Evolutionary conservation across 1,140 invertebrate genomes (phyloP).

Genomic region (Acromyrmex echinatior): DNA sequence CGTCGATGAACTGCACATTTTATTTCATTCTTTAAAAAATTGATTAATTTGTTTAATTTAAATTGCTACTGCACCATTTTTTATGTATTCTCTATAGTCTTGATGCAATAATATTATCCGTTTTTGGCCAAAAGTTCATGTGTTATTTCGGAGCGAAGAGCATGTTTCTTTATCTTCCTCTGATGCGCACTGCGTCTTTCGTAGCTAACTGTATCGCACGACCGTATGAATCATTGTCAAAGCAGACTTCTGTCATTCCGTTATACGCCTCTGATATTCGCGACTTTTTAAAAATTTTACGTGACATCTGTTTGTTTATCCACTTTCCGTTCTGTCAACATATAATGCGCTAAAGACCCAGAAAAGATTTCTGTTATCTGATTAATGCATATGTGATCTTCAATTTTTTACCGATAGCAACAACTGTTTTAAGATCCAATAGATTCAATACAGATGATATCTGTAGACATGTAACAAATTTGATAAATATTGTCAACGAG

Average conservation of each 20-base stretch:
- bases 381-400: slow-evolving; percentile 22
- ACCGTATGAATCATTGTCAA: slow-evolving; percentile 68
- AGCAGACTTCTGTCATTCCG: slow-evolving; percentile 54
- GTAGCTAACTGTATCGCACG: slow-evolving; percentile 61
- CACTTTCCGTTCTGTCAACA: slow-evolving; percentile 12
- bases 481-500: not conserved
- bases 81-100: not conserved
- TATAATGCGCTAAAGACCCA: not conserved
- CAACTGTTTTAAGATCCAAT: not conserved
- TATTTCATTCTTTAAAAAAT: not conserved
- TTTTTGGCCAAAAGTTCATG: not conserved
- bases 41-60: not conserved
- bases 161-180: slow-evolving; percentile 31
- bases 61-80: not conserved
- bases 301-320: slow-evolving; percentile 53
- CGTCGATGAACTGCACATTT: not conserved
- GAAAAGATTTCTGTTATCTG: slow-evolving; percentile 17
- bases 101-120: not conserved
- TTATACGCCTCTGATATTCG: slow-evolving; percentile 52
- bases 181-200: not conserved
- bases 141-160: slow-evolving; percentile 16
- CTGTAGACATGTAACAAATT: not conserved
- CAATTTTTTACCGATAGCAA: not conserved
- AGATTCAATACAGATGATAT: not conserved
- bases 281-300: slow-evolving; percentile 45